Evolutionary conservation across 2,113 vertebrate genomes (phyloP).

Genomic region (Semicossyphus pulcher): DNA sequence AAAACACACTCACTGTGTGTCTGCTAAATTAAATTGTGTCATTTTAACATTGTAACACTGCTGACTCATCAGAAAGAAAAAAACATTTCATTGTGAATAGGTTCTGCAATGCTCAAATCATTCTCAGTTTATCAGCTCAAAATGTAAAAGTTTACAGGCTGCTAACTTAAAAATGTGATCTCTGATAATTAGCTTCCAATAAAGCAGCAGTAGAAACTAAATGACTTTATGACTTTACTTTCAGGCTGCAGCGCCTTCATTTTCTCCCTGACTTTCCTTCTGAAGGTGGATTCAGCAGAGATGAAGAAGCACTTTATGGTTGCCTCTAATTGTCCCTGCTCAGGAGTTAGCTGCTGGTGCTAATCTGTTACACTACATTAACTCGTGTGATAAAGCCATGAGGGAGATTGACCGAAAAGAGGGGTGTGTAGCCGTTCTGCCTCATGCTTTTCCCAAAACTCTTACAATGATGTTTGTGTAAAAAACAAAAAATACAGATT

Average conservation of each 20-base stretch:
- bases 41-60: no score
- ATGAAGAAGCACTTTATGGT: constrained; percentile 63
- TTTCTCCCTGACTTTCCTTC: constrained; percentile 32
- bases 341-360: constrained; percentile 51
- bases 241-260: constrained; percentile 36
- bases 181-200: constrained; percentile 60
- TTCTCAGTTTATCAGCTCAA: constrained; percentile 16
- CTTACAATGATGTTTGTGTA: no score
- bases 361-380: constrained; percentile 73
- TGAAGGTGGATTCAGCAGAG: constrained; percentile 46
- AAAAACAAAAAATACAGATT: no score
- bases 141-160: constrained; percentile 46
- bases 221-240: constrained; percentile 61
- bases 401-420: constrained; percentile 16
- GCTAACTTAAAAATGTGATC: constrained; percentile 51
- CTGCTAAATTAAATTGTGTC: no score
- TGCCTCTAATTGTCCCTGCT: constrained; percentile 63
- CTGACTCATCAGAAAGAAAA: constrained; percentile 43
- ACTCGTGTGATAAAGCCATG: constrained; percentile 54
- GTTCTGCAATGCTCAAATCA: neutral
- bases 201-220: constrained; percentile 51
- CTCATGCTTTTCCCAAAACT: constrained; percentile 1
- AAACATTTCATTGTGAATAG: constrained; percentile 3
- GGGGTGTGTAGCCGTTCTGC: no score
- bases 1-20: constrained; percentile 11